Evolutionary conservation across 1,140 invertebrate genomes (phyloP).

Genomic region (Nixonia krombeini): DNA sequence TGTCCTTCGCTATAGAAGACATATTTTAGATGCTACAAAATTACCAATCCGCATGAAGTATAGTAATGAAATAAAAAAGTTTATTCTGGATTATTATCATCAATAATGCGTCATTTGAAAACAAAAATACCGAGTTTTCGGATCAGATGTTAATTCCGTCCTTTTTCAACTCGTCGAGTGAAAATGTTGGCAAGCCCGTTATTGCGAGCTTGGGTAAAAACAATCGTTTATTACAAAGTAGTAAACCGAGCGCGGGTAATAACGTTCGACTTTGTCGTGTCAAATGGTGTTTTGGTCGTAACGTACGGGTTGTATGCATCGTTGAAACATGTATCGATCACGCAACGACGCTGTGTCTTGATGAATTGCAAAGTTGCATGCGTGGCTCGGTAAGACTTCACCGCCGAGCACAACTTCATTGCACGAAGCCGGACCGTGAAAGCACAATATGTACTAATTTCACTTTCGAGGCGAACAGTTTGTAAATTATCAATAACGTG

Average conservation of each 20-base stretch:
- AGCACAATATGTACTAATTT: conserved; percentile 43
- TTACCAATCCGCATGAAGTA: no score
- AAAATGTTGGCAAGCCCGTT: no score
- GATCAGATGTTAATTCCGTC: no score
- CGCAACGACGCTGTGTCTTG: conserved; percentile 45
- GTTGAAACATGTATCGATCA: conserved; percentile 45
- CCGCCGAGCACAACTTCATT: conserved; percentile 45
- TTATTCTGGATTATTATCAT: no score
- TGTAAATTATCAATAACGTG: conserved; percentile 32
- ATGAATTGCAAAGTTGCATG: conserved; percentile 55
- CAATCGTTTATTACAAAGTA: no score
- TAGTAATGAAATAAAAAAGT: no score
- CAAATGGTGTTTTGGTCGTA: conserved; percentile 16
- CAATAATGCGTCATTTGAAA: no score
- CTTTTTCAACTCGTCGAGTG: no score
- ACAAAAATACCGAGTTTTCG: no score
- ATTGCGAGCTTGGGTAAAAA: no score
- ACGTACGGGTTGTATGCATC: conserved; percentile 30
- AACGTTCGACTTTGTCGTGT: conserved; percentile 19
- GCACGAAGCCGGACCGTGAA: conserved; percentile 43
- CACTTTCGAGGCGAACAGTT: conserved; percentile 24
- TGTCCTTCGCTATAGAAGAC: no score
- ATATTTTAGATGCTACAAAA: not conserved
- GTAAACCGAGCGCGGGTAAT: no score
- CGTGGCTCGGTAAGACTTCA: conserved; percentile 41